phyloP scores from a whole-genome alignment of 2,113 vertebrate species.

The Dryoscopus gambensis region DNA sequence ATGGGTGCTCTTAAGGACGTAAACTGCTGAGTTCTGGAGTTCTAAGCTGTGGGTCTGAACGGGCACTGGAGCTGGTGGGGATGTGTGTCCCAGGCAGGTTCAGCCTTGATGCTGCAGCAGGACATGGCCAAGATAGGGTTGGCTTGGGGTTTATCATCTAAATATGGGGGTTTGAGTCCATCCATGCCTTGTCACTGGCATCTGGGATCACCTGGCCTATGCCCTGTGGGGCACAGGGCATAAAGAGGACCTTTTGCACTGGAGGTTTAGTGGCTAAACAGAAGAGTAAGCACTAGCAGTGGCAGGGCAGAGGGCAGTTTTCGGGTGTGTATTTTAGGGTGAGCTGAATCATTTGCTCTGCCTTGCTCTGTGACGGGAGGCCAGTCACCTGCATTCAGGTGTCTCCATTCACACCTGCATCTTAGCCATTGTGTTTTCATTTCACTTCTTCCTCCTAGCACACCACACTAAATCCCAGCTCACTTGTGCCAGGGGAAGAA shows the following conservation, averaged over 20 bases:
- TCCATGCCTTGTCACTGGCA: not conserved
- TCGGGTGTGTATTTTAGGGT: not conserved
- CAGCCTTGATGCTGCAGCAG: not conserved
- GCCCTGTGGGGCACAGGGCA: not conserved
- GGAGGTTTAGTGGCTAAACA: not conserved
- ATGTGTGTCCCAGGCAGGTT: not conserved
- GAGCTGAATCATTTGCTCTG: not conserved
- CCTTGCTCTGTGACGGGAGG: not conserved
- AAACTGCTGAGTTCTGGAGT: not conserved
- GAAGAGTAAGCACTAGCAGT: not conserved
- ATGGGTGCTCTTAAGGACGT: not conserved
- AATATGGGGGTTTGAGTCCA: not conserved
- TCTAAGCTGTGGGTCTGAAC: not conserved
- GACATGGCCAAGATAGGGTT: not conserved
- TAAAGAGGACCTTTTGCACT: not conserved
- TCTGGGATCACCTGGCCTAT: not conserved
- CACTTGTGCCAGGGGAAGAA: rapidly evolving
- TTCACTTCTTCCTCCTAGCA: not conserved
- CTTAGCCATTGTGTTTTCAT: not conserved
- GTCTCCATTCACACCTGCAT: not conserved
- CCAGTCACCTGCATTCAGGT: not conserved
- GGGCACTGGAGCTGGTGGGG: not conserved
- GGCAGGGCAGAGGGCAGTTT: not conserved
- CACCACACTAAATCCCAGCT: not conserved
- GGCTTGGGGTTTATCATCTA: not conserved